Percentiles rank a stretch among this genome's conserved stretches.
phyloP scores from a whole-genome alignment of 2,888 invertebrate genomes.

The Stenodema calcarata region DNA sequence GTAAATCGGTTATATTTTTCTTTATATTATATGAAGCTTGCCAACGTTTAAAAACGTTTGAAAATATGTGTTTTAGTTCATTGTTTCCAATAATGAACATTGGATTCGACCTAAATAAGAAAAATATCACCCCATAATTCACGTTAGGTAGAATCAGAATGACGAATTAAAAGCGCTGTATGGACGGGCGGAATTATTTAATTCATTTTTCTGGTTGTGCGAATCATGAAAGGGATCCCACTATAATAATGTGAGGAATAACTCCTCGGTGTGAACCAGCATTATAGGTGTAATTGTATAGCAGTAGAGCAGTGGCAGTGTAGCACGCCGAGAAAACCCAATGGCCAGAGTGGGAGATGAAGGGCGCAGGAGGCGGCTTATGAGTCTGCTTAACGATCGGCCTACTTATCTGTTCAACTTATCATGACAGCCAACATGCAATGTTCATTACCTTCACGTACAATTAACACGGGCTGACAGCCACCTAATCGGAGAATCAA shows the following conservation, averaged over 20 bases:
- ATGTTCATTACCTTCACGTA: conserved; percentile 23
- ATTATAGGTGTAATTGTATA: background rate
- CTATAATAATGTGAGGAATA: background rate
- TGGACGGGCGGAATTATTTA: too few species aligned
- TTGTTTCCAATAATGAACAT: too few species aligned
- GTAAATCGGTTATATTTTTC: too few species aligned
- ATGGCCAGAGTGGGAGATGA: background rate
- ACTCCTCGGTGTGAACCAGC: background rate
- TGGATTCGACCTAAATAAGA: too few species aligned
- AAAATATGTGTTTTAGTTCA: too few species aligned
- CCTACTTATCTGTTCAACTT: conserved; percentile 18
- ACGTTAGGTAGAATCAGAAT: too few species aligned
- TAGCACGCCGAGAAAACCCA: background rate
- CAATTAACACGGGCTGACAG: conserved; percentile 18
- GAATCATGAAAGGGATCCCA: too few species aligned
- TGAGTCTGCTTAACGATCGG: conserved; percentile 21
- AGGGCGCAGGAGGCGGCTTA: background rate
- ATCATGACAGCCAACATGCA: conserved; percentile 33
- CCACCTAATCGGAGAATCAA: conserved; percentile 10
- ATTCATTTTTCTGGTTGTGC: too few species aligned
- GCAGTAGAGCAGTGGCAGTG: background rate
- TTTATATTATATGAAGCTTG: too few species aligned
- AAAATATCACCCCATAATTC: too few species aligned
- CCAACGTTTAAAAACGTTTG: too few species aligned
- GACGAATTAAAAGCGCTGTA: too few species aligned